These are phyloP conservation scores for Megathymus violae DNA, from an alignment of 1,140 invertebrate genomes.

Conservation along the genomic window DNA sequence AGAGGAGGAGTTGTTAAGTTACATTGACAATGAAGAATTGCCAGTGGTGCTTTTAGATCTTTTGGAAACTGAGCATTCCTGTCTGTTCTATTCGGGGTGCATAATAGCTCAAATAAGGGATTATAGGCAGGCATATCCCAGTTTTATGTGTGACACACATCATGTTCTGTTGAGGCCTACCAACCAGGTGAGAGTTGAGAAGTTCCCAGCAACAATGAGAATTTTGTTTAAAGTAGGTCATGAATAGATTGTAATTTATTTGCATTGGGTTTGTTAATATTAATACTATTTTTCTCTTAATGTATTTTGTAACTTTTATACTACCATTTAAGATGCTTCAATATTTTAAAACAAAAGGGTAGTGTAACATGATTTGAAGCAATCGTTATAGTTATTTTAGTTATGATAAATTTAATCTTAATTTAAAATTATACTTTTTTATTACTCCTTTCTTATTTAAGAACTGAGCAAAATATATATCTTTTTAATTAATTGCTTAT, in stretches of 20 bases:
- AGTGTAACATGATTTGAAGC: too few relatives aligned
- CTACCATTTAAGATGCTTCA: too few relatives aligned
- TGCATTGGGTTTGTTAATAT: slow-evolving; percentile 1
- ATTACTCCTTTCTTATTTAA: too few relatives aligned
- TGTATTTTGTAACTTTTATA: too few relatives aligned
- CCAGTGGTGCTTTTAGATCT: slow-evolving; percentile 94
- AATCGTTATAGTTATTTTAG: too few relatives aligned
- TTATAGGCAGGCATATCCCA: slow-evolving; percentile 91
- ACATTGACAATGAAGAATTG: slow-evolving; percentile 93
- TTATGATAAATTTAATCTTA: too few relatives aligned
- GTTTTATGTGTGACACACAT: slow-evolving; percentile 89
- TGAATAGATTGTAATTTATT: slow-evolving; percentile 1
- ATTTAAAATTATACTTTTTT: too few relatives aligned
- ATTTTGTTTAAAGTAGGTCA: background rate
- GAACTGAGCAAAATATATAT: too few relatives aligned
- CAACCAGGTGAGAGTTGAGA: slow-evolving; percentile 87
- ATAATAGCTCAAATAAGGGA: slow-evolving; percentile 96
- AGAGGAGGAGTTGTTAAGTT: slow-evolving; percentile 90
- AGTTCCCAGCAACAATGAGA: background rate
- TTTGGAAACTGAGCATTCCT: slow-evolving; percentile 90
- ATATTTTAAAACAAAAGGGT: too few relatives aligned
- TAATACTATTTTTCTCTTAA: too few relatives aligned
- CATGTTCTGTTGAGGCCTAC: slow-evolving; percentile 95
- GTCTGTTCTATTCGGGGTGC: slow-evolving; percentile 95
- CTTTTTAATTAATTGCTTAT: too few relatives aligned